Conservation (phyloP, 1,140 invertebrate species). For the Dreissena rostriformis region DNA sequence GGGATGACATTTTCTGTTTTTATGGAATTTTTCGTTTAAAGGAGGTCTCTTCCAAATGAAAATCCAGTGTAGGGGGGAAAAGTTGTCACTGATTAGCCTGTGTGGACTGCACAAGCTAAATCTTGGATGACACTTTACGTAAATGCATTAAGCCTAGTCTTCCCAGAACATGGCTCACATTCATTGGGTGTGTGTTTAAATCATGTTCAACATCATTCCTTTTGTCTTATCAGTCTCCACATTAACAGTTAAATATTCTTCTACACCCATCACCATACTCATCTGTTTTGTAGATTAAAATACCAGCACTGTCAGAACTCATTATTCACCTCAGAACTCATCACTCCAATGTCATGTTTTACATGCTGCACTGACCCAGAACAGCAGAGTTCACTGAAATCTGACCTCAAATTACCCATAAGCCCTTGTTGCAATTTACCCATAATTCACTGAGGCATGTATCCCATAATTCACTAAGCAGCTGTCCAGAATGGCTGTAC, state of each 20-base stretch:
- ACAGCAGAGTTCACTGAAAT: not conserved
- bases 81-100: too few species aligned
- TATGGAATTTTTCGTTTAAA: too few species aligned
- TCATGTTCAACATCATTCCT: not conserved
- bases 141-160: not conserved
- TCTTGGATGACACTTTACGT: not conserved
- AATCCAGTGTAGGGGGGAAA: too few species aligned
- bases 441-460: conserved; percentile 4
- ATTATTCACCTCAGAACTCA: not conserved
- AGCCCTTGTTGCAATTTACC: not conserved
- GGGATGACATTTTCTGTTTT: too few species aligned
- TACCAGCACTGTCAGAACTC: not conserved
- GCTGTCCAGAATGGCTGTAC: not conserved
- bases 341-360: not conserved
- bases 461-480: conserved; percentile 1
- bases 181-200: not conserved
- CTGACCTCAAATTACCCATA: conserved; percentile 1
- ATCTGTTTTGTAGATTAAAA: not conserved
- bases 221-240: not conserved
- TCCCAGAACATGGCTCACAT: not conserved
- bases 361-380: not conserved
- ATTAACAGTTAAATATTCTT: not conserved
- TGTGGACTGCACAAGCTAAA: not conserved
- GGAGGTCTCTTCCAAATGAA: too few species aligned
- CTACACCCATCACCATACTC: not conserved